Base-by-base conservation (phyloP, 1,140 invertebrate genomes). In the Drosophila trapezifrons region DNA sequence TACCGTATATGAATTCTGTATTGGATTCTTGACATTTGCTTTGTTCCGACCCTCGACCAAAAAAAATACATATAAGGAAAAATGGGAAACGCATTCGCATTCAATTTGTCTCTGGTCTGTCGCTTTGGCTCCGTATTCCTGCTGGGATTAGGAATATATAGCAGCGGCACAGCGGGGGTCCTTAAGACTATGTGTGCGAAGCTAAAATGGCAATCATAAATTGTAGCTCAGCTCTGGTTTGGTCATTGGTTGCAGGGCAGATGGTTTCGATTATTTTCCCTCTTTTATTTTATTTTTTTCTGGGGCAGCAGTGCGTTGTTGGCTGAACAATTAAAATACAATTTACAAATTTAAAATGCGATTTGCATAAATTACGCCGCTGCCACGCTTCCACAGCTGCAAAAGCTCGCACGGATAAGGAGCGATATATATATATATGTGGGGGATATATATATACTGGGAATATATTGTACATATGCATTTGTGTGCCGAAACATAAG, bases 261-360 rank as follows among this genome's bases (percentile, higher is more conserved):
- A 20, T 66, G 38, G 51, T 49, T 62, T 51, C 52, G 37, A 47
- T 73, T 73, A 15, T 40, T 25, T 69, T 25, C 25, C 10, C 17
- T 56, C 13, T 6, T 17, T 42, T 63, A 37, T 27, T 42, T 35
- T 40, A 18, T 29, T 65, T 70, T 45, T 32, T 60, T 69, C 20
- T 47, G 29, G 59, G 55, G 22, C 42, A 73, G 13, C 15, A 49
- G 35, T 43, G 49, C 58, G 51, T 10, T 0, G 18, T 59, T 75
- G 65, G 65, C 65, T 32, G 45, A 85, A 70, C 73, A 84, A 84
- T 84, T 85, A 84, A 84, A 85, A 85, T 42, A 80, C 74, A 52
- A 85, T 84, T 84, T 74, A 79, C 73, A 65, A 69, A 71, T 73
- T 72, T 64, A 77, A 77, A 77, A 77, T 80, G 64, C 63, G 63